phyloP scores from a whole-genome alignment of 2,113 vertebrate species.

The Emydura subglobosa region DNA sequence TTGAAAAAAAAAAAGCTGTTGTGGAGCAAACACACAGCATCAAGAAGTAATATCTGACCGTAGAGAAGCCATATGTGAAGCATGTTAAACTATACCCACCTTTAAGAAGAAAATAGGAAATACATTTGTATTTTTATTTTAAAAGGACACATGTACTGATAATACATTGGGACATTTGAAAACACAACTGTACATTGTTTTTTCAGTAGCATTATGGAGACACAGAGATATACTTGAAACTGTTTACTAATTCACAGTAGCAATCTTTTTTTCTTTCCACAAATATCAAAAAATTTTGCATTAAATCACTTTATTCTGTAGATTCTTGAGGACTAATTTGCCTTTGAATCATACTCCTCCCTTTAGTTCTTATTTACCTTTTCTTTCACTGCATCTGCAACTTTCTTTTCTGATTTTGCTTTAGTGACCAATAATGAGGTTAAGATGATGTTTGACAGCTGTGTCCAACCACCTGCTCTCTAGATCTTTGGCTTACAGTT shows the following conservation, averaged over 20 bases:
- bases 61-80: not conserved
- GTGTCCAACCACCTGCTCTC: constrained; percentile 52
- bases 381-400: constrained; percentile 53
- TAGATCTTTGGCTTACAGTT: not conserved
- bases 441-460: constrained; percentile 48
- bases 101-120: not conserved
- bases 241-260: not conserved
- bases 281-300: not conserved
- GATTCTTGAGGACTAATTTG: not conserved
- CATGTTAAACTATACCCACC: not conserved
- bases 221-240: constrained; percentile 10
- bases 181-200: constrained; percentile 5
- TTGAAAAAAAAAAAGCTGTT: not conserved
- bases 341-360: not conserved
- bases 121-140: not conserved
- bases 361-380: constrained; percentile 8
- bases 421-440: constrained; percentile 41
- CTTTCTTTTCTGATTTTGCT: constrained; percentile 39
- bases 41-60: not conserved
- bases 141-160: not conserved
- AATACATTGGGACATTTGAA: not conserved
- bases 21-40: not conserved
- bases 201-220: not conserved
- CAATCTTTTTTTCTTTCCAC: not conserved
- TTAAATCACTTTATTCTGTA: constrained; percentile 11